Base-by-base conservation (phyloP, 2,888 invertebrate genomes). In the Pelosia muscerda region DNA sequence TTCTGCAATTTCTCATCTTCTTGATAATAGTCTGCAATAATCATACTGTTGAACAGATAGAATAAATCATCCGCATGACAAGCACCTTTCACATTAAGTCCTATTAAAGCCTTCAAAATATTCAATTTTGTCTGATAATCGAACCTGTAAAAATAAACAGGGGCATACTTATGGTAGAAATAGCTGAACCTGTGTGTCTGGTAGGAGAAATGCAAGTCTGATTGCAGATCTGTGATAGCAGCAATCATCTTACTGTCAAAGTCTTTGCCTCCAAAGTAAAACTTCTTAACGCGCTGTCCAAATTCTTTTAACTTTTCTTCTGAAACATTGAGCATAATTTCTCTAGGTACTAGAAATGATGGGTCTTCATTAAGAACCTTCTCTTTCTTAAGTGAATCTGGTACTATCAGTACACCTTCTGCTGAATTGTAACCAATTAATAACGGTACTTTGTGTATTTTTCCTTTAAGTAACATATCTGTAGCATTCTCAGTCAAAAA, bases 31-130 rank as follows among this genome's bases (percentile, higher is more conserved):
- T 92, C 87, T 63, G 87, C 88, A 59, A 89, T 91, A 4, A 81
- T 69, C 13, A 86, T 84, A 49, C 87, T 88, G 60, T 89, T 92
- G 67, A 95, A 95, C 8, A 93, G 60, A 75, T 95, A 95, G 55
- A 90, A 90, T 13, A 95, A 25, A 2, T 95, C 95, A 69, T 95
- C 95, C 0, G 90, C 92, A 58, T 95, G 95, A 34, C 89, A 88
- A 0, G 90, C 92, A 0, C 95, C 95, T 81, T 85, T 75, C 57
- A 88, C 71, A 6, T 84, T 63, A 2, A 81, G 15, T 10, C 84
- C 85, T 2, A 82, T 53, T 2, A 81, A n/a, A 6, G 71, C 75
- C 71, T 91, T 92, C 1, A 90, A 63, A 13, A 90, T 56, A 72
- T 92, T 93, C 58, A 92, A 81, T n/a, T 90, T 86, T 0, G 88